Evolutionary conservation across 2,888 invertebrate genomes (phyloP), one percentile per base, ranked within the genome.

Genomic region (Andrena bicolor): DNA sequence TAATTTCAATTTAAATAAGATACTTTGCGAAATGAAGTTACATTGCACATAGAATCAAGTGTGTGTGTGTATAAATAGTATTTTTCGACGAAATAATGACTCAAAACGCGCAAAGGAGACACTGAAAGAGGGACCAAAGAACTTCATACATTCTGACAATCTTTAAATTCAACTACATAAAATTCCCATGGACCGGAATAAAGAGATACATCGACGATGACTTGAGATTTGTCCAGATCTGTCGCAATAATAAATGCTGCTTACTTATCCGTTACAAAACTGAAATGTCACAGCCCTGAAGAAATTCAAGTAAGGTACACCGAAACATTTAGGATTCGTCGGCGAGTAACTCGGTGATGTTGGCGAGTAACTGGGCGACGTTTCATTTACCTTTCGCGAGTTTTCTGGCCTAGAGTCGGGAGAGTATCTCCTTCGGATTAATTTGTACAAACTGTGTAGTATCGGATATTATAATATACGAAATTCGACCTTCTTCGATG

Each of bases 301-400:
- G 20, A 51, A 51, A 20, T 20, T 51, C 51, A 7, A 51, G 20
- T 20, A 20, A 51, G n/a, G 20, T 2, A 51, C 20, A 20, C 20
- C n/a, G n/a, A 7, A n/a, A 8, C 8, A 6, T 20, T 51, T 51
- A 7, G 8, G 51, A 51, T 20, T 51, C 0, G 97, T 96, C 0
- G 97, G 97, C 28, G 95, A 95, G 92, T 97, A 97, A 49, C 95
- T 96, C 0, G 97, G 97, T 90, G 96, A 96, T 0, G 97, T 96
- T 26, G 96, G 97, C 51, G 96, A 97, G 93, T 96, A 97, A 48
- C 28, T 95, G 0, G 97, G 96, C 32, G 96, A 96, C 0, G 96
- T 96, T 0, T 35, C 13, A 41, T 41, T 13, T 41, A 13, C 41
- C 13, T 13, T 13, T 13, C 41, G 41, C 41, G 41, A 41, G 13